Conservation (phyloP, 2,888 invertebrate species). For the Caenorhabditis auriculariae region DNA sequence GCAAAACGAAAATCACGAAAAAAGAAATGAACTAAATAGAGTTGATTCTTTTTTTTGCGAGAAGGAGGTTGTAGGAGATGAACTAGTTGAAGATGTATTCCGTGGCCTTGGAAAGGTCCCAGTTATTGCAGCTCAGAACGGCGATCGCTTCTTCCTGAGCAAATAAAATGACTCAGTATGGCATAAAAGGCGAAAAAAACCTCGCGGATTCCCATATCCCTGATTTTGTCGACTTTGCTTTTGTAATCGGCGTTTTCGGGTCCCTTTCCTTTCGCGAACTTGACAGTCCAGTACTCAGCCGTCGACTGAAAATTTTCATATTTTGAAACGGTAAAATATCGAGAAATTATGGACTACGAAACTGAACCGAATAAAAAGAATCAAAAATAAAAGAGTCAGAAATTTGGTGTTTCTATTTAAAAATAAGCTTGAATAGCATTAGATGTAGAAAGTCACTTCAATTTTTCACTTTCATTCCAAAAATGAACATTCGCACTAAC, state of each 20-base stretch:
- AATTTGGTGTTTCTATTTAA: not conserved
- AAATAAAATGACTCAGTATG: not conserved
- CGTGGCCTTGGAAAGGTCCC: conserved; percentile 54
- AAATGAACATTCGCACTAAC: too few relatives aligned
- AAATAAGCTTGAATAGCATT: conserved; percentile 1
- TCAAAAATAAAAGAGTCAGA: not conserved
- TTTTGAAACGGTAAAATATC: not conserved
- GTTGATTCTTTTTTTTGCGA: not conserved
- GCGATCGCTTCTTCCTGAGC: conserved; percentile 50
- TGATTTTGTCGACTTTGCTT: conserved; percentile 81
- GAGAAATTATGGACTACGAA: not conserved
- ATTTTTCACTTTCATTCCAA: too few relatives aligned
- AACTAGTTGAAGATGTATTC: conserved; percentile 50
- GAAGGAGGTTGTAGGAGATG: not conserved
- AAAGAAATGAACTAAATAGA: not conserved
- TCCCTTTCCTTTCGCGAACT: conserved; percentile 83
- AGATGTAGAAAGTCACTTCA: not conserved
- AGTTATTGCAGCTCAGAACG: conserved; percentile 47
- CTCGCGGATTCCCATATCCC: conserved; percentile 91
- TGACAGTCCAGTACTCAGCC: conserved; percentile 92
- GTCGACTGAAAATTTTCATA: conserved; percentile 70
- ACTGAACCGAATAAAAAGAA: not conserved
- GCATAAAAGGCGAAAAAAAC: conserved; percentile 49
- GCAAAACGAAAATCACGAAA: not conserved
- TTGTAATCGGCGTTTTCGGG: conserved; percentile 77